A percentile compares a stretch with the other conserved stretches of the same genome.
phyloP scores from a whole-genome alignment of 2,888 invertebrate species.

The Sericinus montela region DNA sequence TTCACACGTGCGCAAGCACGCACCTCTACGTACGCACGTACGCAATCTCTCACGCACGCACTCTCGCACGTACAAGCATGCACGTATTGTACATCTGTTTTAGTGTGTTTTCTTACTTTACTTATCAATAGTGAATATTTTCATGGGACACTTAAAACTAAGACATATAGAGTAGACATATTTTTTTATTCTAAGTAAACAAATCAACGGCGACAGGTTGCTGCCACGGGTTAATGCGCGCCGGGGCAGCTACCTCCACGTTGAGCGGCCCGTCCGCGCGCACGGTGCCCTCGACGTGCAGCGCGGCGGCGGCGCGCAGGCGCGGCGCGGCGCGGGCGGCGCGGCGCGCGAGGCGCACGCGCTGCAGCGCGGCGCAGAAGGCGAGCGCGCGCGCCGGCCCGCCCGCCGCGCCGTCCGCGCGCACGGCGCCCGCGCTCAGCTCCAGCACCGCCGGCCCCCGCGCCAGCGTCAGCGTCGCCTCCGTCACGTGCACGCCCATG shows the following conservation, averaged over 20 bases:
- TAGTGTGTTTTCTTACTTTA: too few species aligned
- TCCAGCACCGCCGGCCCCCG: constrained; percentile 82
- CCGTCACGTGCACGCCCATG: constrained; percentile 90
- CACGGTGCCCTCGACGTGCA: constrained; percentile 87
- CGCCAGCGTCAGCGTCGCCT: constrained; percentile 76
- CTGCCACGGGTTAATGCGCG: too few species aligned
- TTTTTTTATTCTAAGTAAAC: too few species aligned
- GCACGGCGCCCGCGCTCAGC: constrained; percentile 83
- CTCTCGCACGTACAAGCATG: too few species aligned
- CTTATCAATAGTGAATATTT: too few species aligned
- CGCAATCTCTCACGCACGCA: too few species aligned
- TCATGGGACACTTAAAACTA: too few species aligned
- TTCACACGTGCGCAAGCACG: too few species aligned
- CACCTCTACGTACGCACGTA: too few species aligned
- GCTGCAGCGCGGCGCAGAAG: constrained; percentile 85
- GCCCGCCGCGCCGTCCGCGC: constrained; percentile 86
- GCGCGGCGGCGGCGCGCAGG: constrained; percentile 85
- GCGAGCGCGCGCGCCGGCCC: constrained; percentile 84
- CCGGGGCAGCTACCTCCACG: constrained; percentile 82
- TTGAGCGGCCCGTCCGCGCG: constrained; percentile 91
- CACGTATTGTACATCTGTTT: too few species aligned
- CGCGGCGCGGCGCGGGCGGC: constrained; percentile 75
- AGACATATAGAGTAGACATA: too few species aligned
- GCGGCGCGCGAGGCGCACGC: constrained; percentile 74
- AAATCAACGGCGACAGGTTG: too few species aligned